phyloP scores from a whole-genome alignment of 1,140 invertebrate species.

The Chymomyza costata region DNA sequence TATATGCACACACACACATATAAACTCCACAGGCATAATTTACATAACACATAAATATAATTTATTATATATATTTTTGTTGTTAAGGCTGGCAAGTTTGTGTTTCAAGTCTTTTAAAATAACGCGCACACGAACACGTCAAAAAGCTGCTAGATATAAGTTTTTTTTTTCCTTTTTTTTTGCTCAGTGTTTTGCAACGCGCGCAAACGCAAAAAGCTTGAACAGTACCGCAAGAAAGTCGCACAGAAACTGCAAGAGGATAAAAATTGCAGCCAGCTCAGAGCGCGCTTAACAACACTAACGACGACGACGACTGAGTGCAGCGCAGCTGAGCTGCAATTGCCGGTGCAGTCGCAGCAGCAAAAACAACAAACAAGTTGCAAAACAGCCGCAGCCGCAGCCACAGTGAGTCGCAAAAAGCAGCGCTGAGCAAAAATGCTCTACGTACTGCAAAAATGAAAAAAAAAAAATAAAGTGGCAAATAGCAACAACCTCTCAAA shows the following conservation, averaged over 20 bases:
- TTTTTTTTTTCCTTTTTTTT: constrained; percentile 5
- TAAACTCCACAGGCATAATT: too few species aligned
- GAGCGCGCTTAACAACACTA: constrained; percentile 29
- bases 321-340: constrained; percentile 51
- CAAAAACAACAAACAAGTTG: constrained; percentile 44
- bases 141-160: constrained; percentile 26
- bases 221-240: constrained; percentile 75
- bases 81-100: too few species aligned
- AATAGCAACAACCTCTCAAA: constrained; percentile 75
- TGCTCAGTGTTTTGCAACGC: constrained; percentile 38
- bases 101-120: constrained; percentile 27
- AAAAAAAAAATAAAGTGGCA: constrained; percentile 38
- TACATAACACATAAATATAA: constrained; percentile 36
- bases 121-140: constrained; percentile 60
- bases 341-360: constrained; percentile 56
- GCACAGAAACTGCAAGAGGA: constrained; percentile 75
- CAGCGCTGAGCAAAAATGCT: constrained; percentile 27
- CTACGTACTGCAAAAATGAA: constrained; percentile 18
- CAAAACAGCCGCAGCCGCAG: constrained; percentile 47
- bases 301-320: constrained; percentile 27
- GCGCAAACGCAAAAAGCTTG: constrained; percentile 64
- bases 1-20: constrained; percentile 33
- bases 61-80: too few species aligned
- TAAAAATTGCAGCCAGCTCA: constrained; percentile 66
- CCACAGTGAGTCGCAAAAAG: background rate